Conservation (phyloP, 2,797 vertebrate genomes). For the Sebastes cheni region DNA sequence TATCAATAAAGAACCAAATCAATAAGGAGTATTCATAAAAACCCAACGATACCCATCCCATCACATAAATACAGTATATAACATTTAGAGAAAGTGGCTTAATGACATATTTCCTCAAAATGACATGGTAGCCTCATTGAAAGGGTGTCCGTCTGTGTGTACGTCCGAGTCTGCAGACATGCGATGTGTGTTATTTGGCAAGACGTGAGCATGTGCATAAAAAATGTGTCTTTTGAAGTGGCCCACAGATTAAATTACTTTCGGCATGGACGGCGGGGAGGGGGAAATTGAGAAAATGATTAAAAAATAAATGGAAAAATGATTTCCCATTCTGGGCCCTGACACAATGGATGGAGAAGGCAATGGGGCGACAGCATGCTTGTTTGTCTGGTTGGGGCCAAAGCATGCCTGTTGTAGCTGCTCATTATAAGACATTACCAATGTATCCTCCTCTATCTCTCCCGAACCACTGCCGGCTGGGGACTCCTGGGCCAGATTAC, state of each 20-base stretch:
- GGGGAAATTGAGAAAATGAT: slow-evolving; percentile 73
- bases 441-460: slow-evolving; percentile 67
- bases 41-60: too few species aligned
- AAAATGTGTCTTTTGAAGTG: slow-evolving; percentile 65
- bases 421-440: slow-evolving; percentile 73
- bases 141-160: background rate
- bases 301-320: slow-evolving; percentile 80
- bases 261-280: slow-evolving; percentile 38
- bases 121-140: background rate
- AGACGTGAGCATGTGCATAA: slow-evolving; percentile 37
- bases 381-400: slow-evolving; percentile 69
- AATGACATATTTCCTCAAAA: background rate
- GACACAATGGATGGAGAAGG: slow-evolving; percentile 67
- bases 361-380: slow-evolving; percentile 60
- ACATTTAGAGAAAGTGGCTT: slow-evolving; percentile 1
- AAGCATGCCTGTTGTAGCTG: slow-evolving; percentile 52
- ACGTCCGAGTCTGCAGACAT: background rate
- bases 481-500: slow-evolving; percentile 72
- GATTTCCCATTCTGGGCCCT: slow-evolving; percentile 66
- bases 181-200: slow-evolving; percentile 18
- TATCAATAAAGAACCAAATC: too few species aligned
- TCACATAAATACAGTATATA: background rate
- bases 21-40: too few species aligned
- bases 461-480: slow-evolving; percentile 46
- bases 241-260: slow-evolving; percentile 72